Evolutionary conservation across 2,797 vertebrate genomes (phyloP).

Genomic region (Periparus ater): DNA sequence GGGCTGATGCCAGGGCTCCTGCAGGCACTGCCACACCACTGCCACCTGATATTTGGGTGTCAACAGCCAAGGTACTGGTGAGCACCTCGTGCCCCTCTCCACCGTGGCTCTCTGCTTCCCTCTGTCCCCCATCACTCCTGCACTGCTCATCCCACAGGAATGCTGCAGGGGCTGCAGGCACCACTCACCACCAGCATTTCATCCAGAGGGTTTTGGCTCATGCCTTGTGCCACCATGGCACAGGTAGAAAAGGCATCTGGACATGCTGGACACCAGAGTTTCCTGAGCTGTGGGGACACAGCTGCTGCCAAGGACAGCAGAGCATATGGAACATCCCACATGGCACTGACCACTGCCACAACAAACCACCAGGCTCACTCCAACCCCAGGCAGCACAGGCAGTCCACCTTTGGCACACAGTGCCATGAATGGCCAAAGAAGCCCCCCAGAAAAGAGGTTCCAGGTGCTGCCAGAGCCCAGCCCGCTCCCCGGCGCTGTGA

Average conservation of each 20-base stretch:
- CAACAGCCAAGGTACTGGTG: not conserved
- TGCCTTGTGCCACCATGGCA: not conserved
- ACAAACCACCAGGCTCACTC: not conserved
- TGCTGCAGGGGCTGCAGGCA: not conserved
- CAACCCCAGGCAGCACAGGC: not conserved
- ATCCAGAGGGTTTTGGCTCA: accelerated
- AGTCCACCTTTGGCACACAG: not conserved
- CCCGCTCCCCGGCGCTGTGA: accelerated
- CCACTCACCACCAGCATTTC: not conserved
- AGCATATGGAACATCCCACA: not conserved
- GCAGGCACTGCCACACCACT: not conserved
- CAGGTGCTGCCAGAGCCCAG: not conserved
- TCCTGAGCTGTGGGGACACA: not conserved
- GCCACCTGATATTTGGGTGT: not conserved
- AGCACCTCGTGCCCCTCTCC: not conserved
- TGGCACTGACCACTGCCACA: accelerated
- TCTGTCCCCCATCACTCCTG: not conserved
- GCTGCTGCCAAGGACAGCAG: not conserved
- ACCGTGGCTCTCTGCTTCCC: not conserved
- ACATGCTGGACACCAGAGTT: not conserved
- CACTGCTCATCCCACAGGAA: not conserved
- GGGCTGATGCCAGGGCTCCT: not conserved
- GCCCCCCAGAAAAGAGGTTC: not conserved
- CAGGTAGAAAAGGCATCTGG: not conserved
- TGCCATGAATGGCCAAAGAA: not conserved